Percentiles rank a stretch among this genome's conserved stretches.
These are phyloP conservation scores for Meteorus cinctellus DNA, from an alignment of 2,888 invertebrate species.

Conservation along the genomic window DNA sequence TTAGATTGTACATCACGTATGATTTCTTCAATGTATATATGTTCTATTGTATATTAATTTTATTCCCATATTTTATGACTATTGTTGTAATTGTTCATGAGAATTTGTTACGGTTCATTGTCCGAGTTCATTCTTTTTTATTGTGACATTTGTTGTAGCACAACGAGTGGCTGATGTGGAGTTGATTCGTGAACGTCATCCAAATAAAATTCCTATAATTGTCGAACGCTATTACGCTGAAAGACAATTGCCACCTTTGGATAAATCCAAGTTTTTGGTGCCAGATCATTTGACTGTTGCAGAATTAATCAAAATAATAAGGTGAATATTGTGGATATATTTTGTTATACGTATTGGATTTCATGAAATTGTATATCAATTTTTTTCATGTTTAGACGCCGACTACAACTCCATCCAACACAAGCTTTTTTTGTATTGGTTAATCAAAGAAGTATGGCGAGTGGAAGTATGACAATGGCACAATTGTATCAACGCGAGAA, in stretches of 20 bases:
- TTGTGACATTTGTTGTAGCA: constrained; percentile 53
- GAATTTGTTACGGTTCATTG: background rate
- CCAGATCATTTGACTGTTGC: constrained; percentile 93
- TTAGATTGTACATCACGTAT: background rate
- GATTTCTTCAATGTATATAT: background rate
- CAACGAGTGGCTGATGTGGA: constrained; percentile 65
- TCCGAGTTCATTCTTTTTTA: background rate
- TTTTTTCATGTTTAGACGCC: constrained; percentile 71
- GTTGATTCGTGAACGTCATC: constrained; percentile 63
- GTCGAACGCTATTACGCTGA: constrained; percentile 89
- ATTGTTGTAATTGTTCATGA: background rate
- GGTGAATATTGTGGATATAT: constrained; percentile 69
- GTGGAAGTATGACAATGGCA: constrained; percentile 86
- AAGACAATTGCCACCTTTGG: constrained; percentile 82
- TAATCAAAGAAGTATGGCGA: constrained; percentile 87
- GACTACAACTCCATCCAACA: constrained; percentile 78
- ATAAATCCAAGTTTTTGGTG: constrained; percentile 90
- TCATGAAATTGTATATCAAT: background rate
- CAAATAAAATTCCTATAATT: constrained; percentile 80
- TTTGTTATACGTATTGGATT: background rate
- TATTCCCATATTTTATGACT: background rate
- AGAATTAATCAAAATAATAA: constrained; percentile 89
- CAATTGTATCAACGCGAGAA: constrained; percentile 86
- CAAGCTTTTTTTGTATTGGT: constrained; percentile 89
- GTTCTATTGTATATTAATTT: background rate